phyloP scores from a whole-genome alignment of 2,113 vertebrate species.

The Epinephelus lanceolatus region DNA sequence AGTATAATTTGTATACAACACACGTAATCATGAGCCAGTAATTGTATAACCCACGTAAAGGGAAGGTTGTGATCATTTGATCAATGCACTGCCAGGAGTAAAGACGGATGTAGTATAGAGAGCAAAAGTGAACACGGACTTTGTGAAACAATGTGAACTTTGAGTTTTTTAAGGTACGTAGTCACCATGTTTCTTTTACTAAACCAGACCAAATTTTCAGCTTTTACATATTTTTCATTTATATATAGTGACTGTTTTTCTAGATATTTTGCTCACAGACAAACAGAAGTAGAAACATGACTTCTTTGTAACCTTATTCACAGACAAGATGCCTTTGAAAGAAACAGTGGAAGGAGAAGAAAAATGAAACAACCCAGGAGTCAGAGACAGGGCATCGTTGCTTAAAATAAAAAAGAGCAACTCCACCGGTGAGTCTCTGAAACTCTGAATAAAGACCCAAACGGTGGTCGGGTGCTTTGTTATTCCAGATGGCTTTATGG shows the following conservation, averaged over 20 bases:
- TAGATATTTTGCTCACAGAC: neutral
- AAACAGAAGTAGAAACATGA: neutral
- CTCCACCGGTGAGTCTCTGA: slow-evolving; percentile 27
- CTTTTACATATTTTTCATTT: neutral
- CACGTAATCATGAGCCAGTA: too few species aligned
- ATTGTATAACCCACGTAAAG: too few species aligned
- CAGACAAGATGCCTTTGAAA: neutral
- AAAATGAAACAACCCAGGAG: neutral
- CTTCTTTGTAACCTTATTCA: neutral
- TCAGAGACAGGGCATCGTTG: neutral
- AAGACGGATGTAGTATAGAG: too few species aligned
- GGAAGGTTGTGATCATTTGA: too few species aligned
- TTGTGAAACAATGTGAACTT: too few species aligned
- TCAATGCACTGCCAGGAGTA: too few species aligned
- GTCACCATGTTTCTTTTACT: too few species aligned
- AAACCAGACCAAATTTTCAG: too few species aligned
- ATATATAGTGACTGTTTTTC: neutral
- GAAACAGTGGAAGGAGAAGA: neutral
- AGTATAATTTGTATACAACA: too few species aligned
- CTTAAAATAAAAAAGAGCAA: slow-evolving; percentile 9
- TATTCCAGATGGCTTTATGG: slow-evolving; percentile 76
- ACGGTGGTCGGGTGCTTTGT: slow-evolving; percentile 56
- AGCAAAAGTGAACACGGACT: too few species aligned
- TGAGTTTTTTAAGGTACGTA: too few species aligned
- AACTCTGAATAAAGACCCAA: slow-evolving; percentile 54